Percentiles rank a stretch among this genome's conserved stretches.
These are phyloP conservation scores for Gopherus flavomarginatus DNA, from an alignment of 2,113 vertebrate species.

Conservation along the genomic window DNA sequence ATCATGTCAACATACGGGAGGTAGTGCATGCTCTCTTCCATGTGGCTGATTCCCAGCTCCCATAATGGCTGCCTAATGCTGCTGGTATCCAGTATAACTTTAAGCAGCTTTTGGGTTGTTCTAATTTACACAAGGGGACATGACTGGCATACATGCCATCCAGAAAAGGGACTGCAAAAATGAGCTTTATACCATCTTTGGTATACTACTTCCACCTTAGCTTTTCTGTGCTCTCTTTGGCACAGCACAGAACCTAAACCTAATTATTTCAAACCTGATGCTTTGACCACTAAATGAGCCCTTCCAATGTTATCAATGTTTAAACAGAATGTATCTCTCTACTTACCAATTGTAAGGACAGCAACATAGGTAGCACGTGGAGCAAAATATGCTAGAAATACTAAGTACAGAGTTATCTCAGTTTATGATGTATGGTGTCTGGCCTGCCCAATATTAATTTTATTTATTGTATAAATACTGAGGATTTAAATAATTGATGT, in stretches of 20 bases:
- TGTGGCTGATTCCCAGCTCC: background rate
- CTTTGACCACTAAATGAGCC: background rate
- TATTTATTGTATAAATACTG: background rate
- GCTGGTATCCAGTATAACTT: background rate
- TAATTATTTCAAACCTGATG: background rate
- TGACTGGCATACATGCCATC: background rate
- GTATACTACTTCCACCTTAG: background rate
- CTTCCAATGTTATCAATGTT: background rate
- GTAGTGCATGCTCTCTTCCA: background rate
- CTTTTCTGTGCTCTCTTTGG: background rate
- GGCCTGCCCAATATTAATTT: background rate
- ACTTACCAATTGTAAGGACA: background rate
- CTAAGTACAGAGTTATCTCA: slow-evolving; percentile 1
- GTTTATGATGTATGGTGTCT: background rate
- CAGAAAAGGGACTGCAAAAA: background rate
- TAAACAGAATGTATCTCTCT: background rate
- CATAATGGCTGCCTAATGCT: background rate
- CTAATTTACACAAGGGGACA: background rate
- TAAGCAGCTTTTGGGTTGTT: background rate
- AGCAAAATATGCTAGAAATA: slow-evolving; percentile 6
- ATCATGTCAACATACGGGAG: background rate
- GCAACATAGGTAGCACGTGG: background rate
- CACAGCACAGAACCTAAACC: background rate
- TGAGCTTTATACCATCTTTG: background rate
- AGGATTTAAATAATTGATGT: background rate